Evolutionary conservation across 1,140 invertebrate genomes (phyloP).

Genomic region (Drosophila orosa): DNA sequence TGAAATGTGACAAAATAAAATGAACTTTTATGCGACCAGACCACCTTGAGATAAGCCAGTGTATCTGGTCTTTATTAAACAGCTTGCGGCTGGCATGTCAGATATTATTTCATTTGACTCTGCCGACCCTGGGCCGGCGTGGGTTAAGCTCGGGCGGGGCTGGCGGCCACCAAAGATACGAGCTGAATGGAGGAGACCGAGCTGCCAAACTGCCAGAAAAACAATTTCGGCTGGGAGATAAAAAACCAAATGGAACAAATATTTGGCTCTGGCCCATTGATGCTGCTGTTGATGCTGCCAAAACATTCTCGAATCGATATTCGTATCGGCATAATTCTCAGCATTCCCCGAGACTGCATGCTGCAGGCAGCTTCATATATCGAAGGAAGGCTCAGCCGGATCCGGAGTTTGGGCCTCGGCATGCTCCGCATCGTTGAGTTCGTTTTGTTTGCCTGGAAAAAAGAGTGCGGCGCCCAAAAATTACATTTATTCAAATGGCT

Average conservation of each 20-base stretch:
- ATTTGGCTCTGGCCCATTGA: constrained; percentile 59
- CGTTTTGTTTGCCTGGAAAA: constrained; percentile 41
- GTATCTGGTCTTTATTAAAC: constrained; percentile 32
- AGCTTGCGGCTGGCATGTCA: constrained; percentile 40
- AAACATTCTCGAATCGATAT: constrained; percentile 63
- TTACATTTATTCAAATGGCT: constrained; percentile 60
- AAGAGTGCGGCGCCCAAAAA: constrained; percentile 36
- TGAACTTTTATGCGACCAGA: not conserved
- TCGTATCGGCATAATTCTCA: constrained; percentile 66
- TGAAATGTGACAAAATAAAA: constrained; percentile 3
- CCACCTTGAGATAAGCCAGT: constrained; percentile 19
- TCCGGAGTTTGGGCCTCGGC: constrained; percentile 11
- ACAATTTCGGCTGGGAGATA: constrained; percentile 61
- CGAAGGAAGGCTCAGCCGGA: constrained; percentile 8
- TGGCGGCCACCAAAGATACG: constrained; percentile 12
- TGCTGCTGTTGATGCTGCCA: constrained; percentile 46
- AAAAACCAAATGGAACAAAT: constrained; percentile 61
- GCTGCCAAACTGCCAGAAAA: constrained; percentile 70
- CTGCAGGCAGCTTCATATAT: not conserved
- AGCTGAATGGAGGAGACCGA: constrained; percentile 8
- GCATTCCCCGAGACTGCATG: constrained; percentile 21
- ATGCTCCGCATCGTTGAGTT: constrained; percentile 18
- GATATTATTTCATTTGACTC: constrained; percentile 50
- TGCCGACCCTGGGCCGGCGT: constrained; percentile 1
- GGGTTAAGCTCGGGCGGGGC: constrained; percentile 8